Base-by-base conservation (phyloP, 2,797 vertebrate genomes). In the Platyrinchus mystaceus region DNA sequence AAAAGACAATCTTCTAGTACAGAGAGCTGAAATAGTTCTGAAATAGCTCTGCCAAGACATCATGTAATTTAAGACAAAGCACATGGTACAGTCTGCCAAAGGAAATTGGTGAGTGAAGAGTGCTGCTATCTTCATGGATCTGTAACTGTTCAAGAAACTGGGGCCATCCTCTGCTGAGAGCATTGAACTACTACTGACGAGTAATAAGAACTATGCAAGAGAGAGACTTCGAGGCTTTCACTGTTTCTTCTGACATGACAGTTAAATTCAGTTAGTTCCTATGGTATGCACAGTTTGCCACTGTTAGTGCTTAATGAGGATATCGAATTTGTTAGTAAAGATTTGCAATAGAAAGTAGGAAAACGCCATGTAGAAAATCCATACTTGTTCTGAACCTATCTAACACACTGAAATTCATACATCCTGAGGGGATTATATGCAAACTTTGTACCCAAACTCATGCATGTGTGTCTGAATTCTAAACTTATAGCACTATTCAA, bases 391-490 rank as follows among this genome's bases (percentile, higher is more conserved):
- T 94, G 68, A 73, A 69, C 26, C 27, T 66, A 49, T 41, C 41
- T 84, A 87, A 60, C 8, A 27, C 32, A 56, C 32, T 64, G 64
- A 90, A 94, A 88, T 53, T 77, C 66, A 59, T 23, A 56, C 27
- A 75, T 60, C 71, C 66, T 41, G 32, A 79, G 64, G 41, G 50
- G 70, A 63, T n/a, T 64, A n/a, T 58, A 78, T 71, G 63, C 75
- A 93, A 94, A 96, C 64, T 52, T 81, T 87, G 28, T 59, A 43
- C 56, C 59, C 75, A 67, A 63, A 92, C 19, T 87, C 55, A 43
- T 28, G 19, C 5, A 28, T 53, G 32, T 34, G 83, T n/a, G 81
- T 97, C 87, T 96, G 89, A 97, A 97, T 94, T 97, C 77, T 47
- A 93, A 80, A 69, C 55, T 96, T 80, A 79, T 26, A 55, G 58